phyloP scores from a whole-genome alignment of 2,797 vertebrate genomes.

The Spinibarbus caldwelli region DNA sequence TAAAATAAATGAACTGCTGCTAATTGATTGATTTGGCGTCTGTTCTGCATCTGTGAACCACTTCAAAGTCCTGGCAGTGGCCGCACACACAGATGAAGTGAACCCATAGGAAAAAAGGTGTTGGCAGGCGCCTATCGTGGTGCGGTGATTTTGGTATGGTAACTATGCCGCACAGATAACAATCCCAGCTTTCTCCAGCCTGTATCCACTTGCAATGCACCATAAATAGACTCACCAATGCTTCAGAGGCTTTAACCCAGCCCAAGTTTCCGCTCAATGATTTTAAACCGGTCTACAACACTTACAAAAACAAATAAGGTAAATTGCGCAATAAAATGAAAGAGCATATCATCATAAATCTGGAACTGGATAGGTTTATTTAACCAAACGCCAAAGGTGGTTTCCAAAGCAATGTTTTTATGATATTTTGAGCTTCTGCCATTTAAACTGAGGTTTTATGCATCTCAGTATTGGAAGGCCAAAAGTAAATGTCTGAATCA shows the following conservation, averaged over 20 bases:
- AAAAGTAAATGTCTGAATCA: background rate
- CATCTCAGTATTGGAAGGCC: background rate
- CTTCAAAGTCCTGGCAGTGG: constrained; percentile 64
- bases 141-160: constrained; percentile 50
- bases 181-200: constrained; percentile 57
- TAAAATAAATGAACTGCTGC: background rate
- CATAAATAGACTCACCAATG: constrained; percentile 57
- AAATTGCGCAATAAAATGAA: background rate
- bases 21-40: background rate
- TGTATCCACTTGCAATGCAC: constrained; percentile 51
- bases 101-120: constrained; percentile 60
- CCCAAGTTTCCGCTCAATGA: constrained; percentile 22
- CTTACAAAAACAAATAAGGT: background rate
- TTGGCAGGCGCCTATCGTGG: constrained; percentile 65
- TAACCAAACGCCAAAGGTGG: background rate
- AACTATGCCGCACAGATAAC: constrained; percentile 66
- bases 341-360: background rate
- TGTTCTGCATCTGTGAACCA: constrained; percentile 57
- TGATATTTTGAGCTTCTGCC: background rate
- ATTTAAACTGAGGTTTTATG: background rate
- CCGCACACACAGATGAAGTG: constrained; percentile 43
- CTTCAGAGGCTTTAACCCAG: constrained; percentile 27
- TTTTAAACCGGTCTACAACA: background rate
- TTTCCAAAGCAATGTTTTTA: background rate
- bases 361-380: background rate